These are phyloP conservation scores for Mastomys natalensis DNA, from an alignment of 2,113 vertebrate genomes.

Conservation along the genomic window DNA sequence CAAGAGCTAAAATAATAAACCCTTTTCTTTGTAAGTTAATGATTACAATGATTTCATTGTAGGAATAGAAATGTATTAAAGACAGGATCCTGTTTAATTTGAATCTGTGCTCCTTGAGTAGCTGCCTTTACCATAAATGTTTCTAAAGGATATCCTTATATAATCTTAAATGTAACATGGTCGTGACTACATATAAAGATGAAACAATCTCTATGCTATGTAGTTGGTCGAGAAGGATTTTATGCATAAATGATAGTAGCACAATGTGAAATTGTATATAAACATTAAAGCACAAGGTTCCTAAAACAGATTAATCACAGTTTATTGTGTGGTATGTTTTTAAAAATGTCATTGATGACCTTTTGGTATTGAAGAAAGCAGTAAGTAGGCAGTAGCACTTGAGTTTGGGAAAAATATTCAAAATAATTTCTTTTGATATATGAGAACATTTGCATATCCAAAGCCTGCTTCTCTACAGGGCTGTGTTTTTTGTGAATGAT, in stretches of 20 bases:
- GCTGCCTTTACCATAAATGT: slow-evolving; percentile 45
- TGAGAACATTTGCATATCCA: slow-evolving; percentile 77
- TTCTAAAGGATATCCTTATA: neutral
- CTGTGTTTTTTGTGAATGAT: slow-evolving; percentile 78
- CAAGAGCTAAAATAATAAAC: neutral
- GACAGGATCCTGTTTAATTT: neutral
- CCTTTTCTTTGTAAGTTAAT: neutral
- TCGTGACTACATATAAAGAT: slow-evolving; percentile 64
- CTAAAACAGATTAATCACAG: slow-evolving; percentile 69
- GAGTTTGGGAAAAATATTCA: slow-evolving; percentile 48
- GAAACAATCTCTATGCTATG: slow-evolving; percentile 59
- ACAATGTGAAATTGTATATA: slow-evolving; percentile 59
- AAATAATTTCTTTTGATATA: slow-evolving; percentile 72
- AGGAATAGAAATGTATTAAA: neutral
- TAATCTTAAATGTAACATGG: slow-evolving; percentile 52
- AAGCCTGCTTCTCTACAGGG: slow-evolving; percentile 75
- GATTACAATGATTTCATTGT: neutral
- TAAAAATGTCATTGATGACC: slow-evolving; percentile 67
- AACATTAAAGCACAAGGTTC: slow-evolving; percentile 64
- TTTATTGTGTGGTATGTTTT: slow-evolving; percentile 24
- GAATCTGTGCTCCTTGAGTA: slow-evolving; percentile 8
- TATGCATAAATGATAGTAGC: slow-evolving; percentile 65
- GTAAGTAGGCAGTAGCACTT: slow-evolving; percentile 52
- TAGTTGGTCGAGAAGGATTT: slow-evolving; percentile 61
- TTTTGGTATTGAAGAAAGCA: slow-evolving; percentile 70